These are phyloP conservation scores for Dipodomys stephensi DNA, from an alignment of 2,113 vertebrate genomes.

Conservation along the genomic window DNA sequence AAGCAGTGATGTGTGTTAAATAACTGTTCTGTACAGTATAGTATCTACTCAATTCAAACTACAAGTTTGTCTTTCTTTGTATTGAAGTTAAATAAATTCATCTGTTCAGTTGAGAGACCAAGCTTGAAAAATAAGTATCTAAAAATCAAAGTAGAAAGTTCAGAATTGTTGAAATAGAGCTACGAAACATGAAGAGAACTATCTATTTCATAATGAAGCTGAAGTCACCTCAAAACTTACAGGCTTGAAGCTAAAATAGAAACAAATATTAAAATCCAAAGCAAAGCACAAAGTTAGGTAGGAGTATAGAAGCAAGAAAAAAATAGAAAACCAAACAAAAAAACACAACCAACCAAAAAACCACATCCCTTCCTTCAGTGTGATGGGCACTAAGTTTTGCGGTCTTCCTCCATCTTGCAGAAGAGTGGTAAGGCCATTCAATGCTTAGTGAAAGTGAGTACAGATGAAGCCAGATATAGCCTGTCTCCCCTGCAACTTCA, in stretches of 20 bases:
- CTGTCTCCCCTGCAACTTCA: conserved; percentile 86
- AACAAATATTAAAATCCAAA: conserved; percentile 77
- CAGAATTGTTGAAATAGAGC: conserved; percentile 83
- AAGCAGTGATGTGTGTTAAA: conserved; percentile 88
- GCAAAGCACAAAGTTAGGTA: conserved; percentile 82
- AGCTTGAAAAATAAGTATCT: conserved; percentile 83
- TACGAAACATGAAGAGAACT: conserved; percentile 84
- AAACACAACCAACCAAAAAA: no score
- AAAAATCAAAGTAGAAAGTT: conserved; percentile 84
- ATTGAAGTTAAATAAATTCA: conserved; percentile 86
- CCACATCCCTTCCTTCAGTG: conserved; percentile 82
- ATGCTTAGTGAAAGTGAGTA: conserved; percentile 84
- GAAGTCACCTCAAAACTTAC: conserved; percentile 83
- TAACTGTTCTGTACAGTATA: conserved; percentile 88
- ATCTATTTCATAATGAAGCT: conserved; percentile 81
- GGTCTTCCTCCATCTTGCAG: conserved; percentile 86
- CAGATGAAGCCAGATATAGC: conserved; percentile 84
- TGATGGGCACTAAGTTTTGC: conserved; percentile 85
- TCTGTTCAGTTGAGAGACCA: conserved; percentile 84
- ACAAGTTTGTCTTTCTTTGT: conserved; percentile 85
- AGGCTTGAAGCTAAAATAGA: conserved; percentile 79
- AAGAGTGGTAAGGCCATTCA: conserved; percentile 87
- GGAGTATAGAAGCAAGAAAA: conserved; percentile 83
- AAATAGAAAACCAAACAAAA: neutral
- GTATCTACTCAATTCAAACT: conserved; percentile 86